These are phyloP conservation scores for Epinotia brunnichana DNA, from an alignment of 2,888 invertebrate species.

Conservation along the genomic window DNA sequence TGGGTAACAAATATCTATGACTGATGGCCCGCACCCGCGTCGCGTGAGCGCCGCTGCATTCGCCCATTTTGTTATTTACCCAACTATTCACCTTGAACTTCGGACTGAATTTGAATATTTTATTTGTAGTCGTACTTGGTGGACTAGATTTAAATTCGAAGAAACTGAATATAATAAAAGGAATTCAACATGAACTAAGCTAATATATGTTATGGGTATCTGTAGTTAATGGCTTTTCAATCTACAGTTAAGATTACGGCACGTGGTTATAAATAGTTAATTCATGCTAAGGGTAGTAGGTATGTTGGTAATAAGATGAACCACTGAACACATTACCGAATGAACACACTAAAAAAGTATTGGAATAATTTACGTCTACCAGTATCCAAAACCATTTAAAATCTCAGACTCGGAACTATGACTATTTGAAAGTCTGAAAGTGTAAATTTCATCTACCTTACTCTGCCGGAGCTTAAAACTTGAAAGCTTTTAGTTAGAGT, in stretches of 20 bases:
- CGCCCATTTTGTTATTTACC: constrained; percentile 47
- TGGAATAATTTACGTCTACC: no score
- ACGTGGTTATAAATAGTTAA: no score
- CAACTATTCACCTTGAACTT: constrained; percentile 46
- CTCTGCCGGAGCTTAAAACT: constrained; percentile 22
- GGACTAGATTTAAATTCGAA: not conserved
- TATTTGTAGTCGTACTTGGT: constrained; percentile 12
- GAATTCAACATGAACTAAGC: no score
- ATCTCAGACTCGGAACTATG: not conserved
- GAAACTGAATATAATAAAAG: no score
- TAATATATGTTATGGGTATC: no score
- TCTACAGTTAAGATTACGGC: no score
- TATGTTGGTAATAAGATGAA: no score
- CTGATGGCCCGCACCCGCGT: constrained; percentile 54
- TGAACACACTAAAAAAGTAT: no score
- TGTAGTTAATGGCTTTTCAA: no score
- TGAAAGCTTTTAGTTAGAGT: constrained; percentile 20
- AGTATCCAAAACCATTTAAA: not conserved
- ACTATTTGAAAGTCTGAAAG: no score
- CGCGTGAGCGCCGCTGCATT: constrained; percentile 52
- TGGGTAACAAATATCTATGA: constrained; percentile 62
- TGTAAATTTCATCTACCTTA: constrained; percentile 26
- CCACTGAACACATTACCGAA: no score
- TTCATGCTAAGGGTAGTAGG: no score
- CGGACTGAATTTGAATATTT: constrained; percentile 28